Evolutionary conservation across 1,140 invertebrate genomes (phyloP).

Genomic region (Lepidotrigona ventralis): DNA sequence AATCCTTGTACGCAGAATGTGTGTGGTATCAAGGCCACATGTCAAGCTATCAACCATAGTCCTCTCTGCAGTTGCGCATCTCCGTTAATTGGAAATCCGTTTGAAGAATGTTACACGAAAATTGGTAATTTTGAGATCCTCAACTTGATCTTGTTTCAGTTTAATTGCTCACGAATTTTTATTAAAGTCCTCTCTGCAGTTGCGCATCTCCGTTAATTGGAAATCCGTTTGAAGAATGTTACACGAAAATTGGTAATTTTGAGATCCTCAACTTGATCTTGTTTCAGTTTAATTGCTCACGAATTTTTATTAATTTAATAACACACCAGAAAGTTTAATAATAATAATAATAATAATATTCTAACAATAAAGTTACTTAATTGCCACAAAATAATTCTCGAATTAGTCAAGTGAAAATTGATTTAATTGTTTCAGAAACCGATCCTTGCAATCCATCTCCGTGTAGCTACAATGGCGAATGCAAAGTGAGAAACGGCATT

Average conservation of each 20-base stretch:
- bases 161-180: not conserved
- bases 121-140: constrained; percentile 67
- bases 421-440: constrained; percentile 67
- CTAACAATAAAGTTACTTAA: not conserved
- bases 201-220: constrained; percentile 86
- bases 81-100: constrained; percentile 88
- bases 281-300: not conserved
- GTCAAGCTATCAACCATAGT: constrained; percentile 88
- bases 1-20: constrained; percentile 86
- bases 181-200: constrained; percentile 87
- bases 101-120: constrained; percentile 83
- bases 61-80: constrained; percentile 89
- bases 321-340: too few relatives aligned
- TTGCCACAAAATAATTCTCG: not conserved
- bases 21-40: constrained; percentile 85
- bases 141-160: not conserved
- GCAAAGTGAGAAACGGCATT: constrained; percentile 84
- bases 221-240: constrained; percentile 88
- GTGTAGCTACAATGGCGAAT: constrained; percentile 89
- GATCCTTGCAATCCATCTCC: constrained; percentile 91
- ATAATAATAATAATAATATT: too few relatives aligned
- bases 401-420: not conserved
- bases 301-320: not conserved
- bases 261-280: not conserved
- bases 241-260: constrained; percentile 77